Percentiles rank a stretch among this genome's conserved stretches.
Evolutionary conservation across 1,140 invertebrate species (phyloP).

Genomic region (Drosophila pseudoobscura): DNA sequence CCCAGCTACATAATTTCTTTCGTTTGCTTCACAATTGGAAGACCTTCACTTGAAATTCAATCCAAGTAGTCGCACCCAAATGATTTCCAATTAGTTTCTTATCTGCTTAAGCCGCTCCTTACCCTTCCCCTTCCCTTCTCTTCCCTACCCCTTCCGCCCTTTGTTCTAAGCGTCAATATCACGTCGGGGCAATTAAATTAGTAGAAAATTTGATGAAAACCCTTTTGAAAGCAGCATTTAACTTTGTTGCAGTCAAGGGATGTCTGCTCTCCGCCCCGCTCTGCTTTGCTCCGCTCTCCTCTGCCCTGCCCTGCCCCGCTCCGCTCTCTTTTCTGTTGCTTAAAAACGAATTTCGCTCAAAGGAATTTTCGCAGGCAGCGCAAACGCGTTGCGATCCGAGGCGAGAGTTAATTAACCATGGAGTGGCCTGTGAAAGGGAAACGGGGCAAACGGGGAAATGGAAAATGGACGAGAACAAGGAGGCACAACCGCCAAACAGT

Average conservation of each 20-base stretch:
- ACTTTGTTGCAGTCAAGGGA: conserved; percentile 46
- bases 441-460: conserved; percentile 17
- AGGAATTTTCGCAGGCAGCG: conserved; percentile 58
- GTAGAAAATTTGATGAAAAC: conserved; percentile 59
- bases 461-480: conserved; percentile 14
- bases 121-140: too few relatives aligned
- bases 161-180: conserved; percentile 51
- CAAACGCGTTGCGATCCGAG: conserved; percentile 29
- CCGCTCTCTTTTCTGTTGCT: conserved; percentile 4
- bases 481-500: conserved; percentile 62
- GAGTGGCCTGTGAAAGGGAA: conserved; percentile 20
- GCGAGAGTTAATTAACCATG: conserved; percentile 72
- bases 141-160: too few relatives aligned
- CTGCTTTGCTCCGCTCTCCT: too few relatives aligned
- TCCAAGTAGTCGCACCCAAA: too few relatives aligned
- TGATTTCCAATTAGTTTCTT: too few relatives aligned
- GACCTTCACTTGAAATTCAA: too few relatives aligned
- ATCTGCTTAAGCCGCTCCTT: too few relatives aligned
- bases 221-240: conserved; percentile 51
- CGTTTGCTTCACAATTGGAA: too few relatives aligned
- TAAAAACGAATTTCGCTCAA: conserved; percentile 68
- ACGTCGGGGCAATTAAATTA: conserved; percentile 74
- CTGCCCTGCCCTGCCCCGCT: too few relatives aligned
- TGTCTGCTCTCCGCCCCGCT: too few relatives aligned
- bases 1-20: too few relatives aligned